Base-by-base conservation (phyloP, 1,140 invertebrate species). In the Drosophila orosa region DNA sequence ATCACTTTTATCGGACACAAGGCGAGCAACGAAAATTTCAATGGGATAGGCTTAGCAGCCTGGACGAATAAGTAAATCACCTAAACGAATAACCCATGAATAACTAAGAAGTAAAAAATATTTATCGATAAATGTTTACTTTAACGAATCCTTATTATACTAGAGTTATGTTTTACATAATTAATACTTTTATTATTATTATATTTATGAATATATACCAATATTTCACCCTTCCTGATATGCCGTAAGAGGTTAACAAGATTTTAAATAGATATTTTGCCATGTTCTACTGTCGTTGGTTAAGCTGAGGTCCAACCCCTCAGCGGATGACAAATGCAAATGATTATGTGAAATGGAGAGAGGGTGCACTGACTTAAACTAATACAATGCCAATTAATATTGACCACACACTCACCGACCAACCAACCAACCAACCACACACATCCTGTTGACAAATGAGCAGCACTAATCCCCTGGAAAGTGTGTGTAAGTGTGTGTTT, bases 381-480 rank as follows among this genome's bases (percentile, higher is more conserved):
- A 83, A 83, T 76, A 71, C 60, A 73, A 76, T 56, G 72, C 76
- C 83, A 87, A 89, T 87, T 87, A 87, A 89, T 87, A 62, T 65
- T 60, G 65, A 78, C 66, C 79, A 78, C 78, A 67, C 25, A 80
- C 62, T 59, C 33, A 55, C 37, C 24, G 33, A 29, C 24, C 56
- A 6, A 19, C 27, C 47, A 25, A 47, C 25, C 19, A 48, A 47
- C 44, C 15, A 25, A 45, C 42, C 29, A 35, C 50, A 80, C 56
- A 66, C 73, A 78, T 84, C 76, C 72, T 50, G 73, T 87, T 89
- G 84, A 89, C 84, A 89, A 89, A 89, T 90, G 80, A 79, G 67
- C 63, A 66, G 37, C 50, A 80, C 84, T 84, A 89, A 89, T 89
- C 77, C 84, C 61, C 71, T 59, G 56, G 55, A 89, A 61, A 58